These are phyloP conservation scores for Melanotaenia trifasciata DNA, from an alignment of 2,797 vertebrate species.

Conservation along the genomic window DNA sequence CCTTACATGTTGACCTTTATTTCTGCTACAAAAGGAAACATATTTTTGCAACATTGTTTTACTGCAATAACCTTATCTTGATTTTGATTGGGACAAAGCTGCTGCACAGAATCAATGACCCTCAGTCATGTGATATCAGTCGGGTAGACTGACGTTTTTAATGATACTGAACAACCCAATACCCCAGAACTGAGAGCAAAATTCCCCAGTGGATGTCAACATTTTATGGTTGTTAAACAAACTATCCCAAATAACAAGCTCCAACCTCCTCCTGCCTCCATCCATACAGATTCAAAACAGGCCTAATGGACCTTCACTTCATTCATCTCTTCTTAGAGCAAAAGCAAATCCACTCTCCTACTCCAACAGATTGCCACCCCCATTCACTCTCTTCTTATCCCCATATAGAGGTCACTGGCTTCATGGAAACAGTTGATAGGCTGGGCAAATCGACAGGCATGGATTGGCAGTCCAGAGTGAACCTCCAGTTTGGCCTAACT, in stretches of 20 bases:
- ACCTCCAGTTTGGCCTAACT: constrained; percentile 72
- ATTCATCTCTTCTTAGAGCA: constrained; percentile 37
- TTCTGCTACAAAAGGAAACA: constrained; percentile 10
- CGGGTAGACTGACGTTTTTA: constrained; percentile 38
- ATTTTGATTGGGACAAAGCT: constrained; percentile 27
- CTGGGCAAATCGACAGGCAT: constrained; percentile 75
- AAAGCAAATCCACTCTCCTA: constrained; percentile 42
- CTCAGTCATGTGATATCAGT: constrained; percentile 40
- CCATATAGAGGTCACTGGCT: constrained; percentile 68
- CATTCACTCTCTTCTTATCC: constrained; percentile 34
- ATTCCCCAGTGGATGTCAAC: constrained; percentile 15
- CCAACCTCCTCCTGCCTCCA: constrained; percentile 2
- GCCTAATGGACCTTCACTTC: constrained; percentile 22
- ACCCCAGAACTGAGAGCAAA: background rate
- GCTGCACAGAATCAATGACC: constrained; percentile 36
- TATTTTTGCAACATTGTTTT: constrained; percentile 16
- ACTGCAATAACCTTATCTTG: constrained; percentile 32
- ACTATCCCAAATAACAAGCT: constrained; percentile 29
- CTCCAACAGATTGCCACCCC: constrained; percentile 27
- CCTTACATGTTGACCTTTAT: constrained; percentile 38
- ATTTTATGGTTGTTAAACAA: constrained; percentile 40
- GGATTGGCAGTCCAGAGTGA: constrained; percentile 72
- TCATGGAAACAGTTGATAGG: constrained; percentile 78
- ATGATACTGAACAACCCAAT: constrained; percentile 27
- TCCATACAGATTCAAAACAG: constrained; percentile 10